phyloP scores from a whole-genome alignment of 1,140 invertebrate genomes.

The Tetranychus cinnabarinus region DNA sequence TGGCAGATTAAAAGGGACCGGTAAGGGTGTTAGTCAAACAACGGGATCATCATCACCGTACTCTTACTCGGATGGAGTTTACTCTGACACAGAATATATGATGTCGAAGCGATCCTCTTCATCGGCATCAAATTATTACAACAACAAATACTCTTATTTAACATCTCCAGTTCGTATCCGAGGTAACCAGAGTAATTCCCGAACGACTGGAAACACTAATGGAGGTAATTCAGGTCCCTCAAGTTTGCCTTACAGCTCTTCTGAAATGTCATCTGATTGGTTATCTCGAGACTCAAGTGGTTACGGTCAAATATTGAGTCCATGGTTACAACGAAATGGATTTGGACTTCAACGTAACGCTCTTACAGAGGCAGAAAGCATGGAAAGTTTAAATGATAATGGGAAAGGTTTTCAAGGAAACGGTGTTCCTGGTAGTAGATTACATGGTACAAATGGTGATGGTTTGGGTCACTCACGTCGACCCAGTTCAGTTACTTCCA shows the following conservation, averaged over 20 bases:
- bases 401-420: not conserved
- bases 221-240: not conserved
- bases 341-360: not conserved
- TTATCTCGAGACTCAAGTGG: not conserved
- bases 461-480: too few relatives aligned
- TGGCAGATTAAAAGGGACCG: not conserved
- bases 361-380: not conserved
- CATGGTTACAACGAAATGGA: not conserved
- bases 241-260: not conserved
- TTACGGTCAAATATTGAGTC: not conserved
- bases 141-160: not conserved
- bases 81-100: not conserved
- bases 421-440: not conserved
- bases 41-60: not conserved
- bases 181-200: not conserved
- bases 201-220: not conserved
- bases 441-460: not conserved
- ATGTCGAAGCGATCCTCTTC: not conserved
- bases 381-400: not conserved
- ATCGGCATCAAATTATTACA: not conserved
- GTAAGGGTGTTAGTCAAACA: not conserved
- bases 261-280: not conserved
- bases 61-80: not conserved
- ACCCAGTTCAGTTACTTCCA: not conserved
- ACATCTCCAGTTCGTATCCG: not conserved